Conservation (phyloP, 2,888 invertebrate species). For the Spisula subtruncata region DNA sequence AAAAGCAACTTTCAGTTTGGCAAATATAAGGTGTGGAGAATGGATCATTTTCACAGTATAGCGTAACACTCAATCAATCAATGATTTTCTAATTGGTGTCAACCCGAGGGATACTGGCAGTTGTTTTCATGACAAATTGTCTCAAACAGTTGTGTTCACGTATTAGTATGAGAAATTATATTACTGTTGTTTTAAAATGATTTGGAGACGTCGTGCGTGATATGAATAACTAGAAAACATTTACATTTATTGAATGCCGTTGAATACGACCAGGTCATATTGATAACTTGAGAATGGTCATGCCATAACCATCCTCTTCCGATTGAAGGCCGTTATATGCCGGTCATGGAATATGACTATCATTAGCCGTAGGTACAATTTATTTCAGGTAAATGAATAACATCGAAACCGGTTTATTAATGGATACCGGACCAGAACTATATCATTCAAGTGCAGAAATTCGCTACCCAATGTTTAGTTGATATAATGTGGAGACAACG, state of each 20-base stretch:
- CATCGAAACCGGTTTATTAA: too few species aligned
- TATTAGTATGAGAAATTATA: not conserved
- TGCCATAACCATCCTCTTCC: not conserved
- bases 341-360: too few species aligned
- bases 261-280: not conserved
- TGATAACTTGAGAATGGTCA: not conserved
- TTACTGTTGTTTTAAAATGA: not conserved
- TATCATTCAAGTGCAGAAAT: too few species aligned
- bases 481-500: not conserved
- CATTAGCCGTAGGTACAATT: too few species aligned
- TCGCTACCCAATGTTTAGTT: not conserved
- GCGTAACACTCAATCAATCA: not conserved
- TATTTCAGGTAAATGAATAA: too few species aligned
- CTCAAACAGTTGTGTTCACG: not conserved
- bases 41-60: slow-evolving; percentile 11
- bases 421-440: too few species aligned
- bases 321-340: too few species aligned
- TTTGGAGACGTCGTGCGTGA: not conserved
- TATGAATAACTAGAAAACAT: not conserved
- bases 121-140: slow-evolving; percentile 3
- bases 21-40: not conserved
- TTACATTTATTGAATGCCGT: not conserved
- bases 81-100: not conserved
- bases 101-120: not conserved
- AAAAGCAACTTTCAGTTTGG: not conserved